Evolutionary conservation across 2,888 invertebrate species (phyloP).

Genomic region (Coleophora flavipennella): DNA sequence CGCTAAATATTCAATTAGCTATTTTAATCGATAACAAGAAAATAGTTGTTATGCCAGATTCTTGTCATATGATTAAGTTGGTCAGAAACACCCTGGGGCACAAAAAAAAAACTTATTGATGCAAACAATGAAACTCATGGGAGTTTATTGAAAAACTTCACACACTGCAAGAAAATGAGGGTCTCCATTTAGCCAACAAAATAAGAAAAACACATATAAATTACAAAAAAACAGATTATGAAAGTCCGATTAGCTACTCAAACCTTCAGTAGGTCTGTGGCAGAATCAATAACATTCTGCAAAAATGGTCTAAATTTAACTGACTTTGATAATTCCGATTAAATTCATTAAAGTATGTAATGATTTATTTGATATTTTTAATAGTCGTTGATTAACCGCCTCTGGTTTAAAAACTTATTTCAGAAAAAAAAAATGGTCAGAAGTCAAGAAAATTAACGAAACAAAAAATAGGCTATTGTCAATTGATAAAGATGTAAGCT

Average conservation of each 20-base stretch:
- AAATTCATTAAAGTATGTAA: neutral
- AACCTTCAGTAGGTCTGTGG: neutral
- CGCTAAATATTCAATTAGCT: neutral
- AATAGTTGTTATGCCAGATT: slow-evolving; percentile 3
- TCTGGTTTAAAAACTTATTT: neutral
- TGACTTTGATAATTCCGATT: neutral
- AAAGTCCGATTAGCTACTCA: neutral
- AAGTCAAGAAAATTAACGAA: no score
- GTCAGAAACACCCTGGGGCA: slow-evolving; percentile 7
- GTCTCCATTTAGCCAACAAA: neutral
- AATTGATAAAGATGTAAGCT: no score
- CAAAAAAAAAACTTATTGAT: neutral
- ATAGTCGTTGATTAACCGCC: neutral
- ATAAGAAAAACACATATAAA: neutral
- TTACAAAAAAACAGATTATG: neutral
- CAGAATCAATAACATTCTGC: neutral
- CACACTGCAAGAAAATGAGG: neutral
- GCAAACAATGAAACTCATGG: no score
- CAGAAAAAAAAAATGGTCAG: neutral
- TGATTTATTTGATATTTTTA: neutral
- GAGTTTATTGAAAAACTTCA: no score
- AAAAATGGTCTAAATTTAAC: neutral
- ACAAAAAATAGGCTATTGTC: no score
- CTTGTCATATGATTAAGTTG: slow-evolving; percentile 7
- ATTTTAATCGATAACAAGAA: neutral